Percentiles rank a stretch among this genome's conserved stretches.
phyloP scores from a whole-genome alignment of 1,140 invertebrate species.

The Acromyrmex charruanus region DNA sequence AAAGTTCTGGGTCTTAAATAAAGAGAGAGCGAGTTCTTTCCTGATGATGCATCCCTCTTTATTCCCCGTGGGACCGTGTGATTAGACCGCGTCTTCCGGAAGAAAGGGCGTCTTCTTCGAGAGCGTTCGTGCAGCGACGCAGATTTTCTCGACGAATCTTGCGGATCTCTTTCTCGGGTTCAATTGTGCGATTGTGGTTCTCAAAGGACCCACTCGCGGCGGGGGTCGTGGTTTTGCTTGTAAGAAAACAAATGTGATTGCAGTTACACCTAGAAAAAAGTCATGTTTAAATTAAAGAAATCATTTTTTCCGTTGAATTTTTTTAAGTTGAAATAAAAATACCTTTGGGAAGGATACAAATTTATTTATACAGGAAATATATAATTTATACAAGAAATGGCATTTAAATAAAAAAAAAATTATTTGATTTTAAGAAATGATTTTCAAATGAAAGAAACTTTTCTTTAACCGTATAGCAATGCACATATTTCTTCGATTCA shows the following conservation, averaged over 20 bases:
- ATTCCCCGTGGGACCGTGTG: conserved; percentile 50
- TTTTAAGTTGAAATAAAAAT: too few species aligned
- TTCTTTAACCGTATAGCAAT: too few species aligned
- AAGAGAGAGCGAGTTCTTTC: conserved; percentile 1
- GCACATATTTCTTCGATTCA: too few species aligned
- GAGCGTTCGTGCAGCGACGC: neutral
- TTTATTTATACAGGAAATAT: too few species aligned
- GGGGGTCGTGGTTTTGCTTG: neutral
- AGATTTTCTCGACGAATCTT: conserved; percentile 24
- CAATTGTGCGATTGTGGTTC: neutral
- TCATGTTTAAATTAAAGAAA: too few species aligned
- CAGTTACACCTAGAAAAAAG: too few species aligned
- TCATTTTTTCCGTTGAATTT: too few species aligned
- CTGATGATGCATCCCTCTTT: conserved; percentile 36
- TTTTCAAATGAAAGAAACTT: too few species aligned
- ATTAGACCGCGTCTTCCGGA: conserved; percentile 48
- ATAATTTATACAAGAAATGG: too few species aligned
- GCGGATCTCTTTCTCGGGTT: neutral
- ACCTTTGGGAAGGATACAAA: too few species aligned
- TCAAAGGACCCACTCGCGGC: neutral
- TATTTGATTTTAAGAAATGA: too few species aligned
- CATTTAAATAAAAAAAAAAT: too few species aligned
- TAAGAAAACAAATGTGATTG: neutral
- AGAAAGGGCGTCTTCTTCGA: conserved; percentile 37
- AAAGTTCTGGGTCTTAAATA: conserved; percentile 45